Base-by-base conservation (phyloP, 2,113 vertebrate species). In the Apteryx owenii region DNA sequence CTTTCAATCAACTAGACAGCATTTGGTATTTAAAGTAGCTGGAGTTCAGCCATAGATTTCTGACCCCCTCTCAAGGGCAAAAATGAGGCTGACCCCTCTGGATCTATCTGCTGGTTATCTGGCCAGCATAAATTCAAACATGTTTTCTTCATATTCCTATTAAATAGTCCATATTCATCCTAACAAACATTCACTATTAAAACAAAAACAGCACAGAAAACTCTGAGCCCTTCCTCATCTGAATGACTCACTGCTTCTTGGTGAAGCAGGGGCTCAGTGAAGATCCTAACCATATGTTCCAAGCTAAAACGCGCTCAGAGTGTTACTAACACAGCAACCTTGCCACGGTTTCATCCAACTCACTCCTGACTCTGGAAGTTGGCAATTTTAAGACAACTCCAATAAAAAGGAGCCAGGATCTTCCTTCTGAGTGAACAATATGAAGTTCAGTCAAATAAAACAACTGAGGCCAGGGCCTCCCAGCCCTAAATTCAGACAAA, bases 281-380 rank as follows among this genome's bases (percentile, higher is more conserved):
- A 14, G 56, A 42, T 33, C 48, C 62, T 12, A 23, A 29, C 64
- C 58, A 0, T 5, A n/a, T 50, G 62, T 18, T 83, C 62, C 77
- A 11, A 36, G 29, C 9, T 1, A 15, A 53, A 64, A 60, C 0
- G 11, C 8, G 28, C 13, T 38, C 5, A 0, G 66, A 8, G 53
- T 0, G 13, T 5, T 20, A 21, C 62, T 12, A 40, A 50, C 64
- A 33, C 70, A 1, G 5, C 54, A 77, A 73, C 81, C 90, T 81
- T 1, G 14, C 18, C 92, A 5, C 2, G 23, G 69, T 6, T 40
- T 31, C 77, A 40, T 40, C 72, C 8, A 6, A 9, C 38, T n/a
- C 62, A 1, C 46, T 83, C 53, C 64, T 12, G 50, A 9, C 78
- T 70, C 81, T 3, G 18, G 14, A 48, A 78, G 25, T 3, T 33